Percentiles rank a stretch among this genome's conserved stretches.
These are phyloP conservation scores for Agelastica alni DNA, from an alignment of 2,888 invertebrate genomes.

Conservation along the genomic window DNA sequence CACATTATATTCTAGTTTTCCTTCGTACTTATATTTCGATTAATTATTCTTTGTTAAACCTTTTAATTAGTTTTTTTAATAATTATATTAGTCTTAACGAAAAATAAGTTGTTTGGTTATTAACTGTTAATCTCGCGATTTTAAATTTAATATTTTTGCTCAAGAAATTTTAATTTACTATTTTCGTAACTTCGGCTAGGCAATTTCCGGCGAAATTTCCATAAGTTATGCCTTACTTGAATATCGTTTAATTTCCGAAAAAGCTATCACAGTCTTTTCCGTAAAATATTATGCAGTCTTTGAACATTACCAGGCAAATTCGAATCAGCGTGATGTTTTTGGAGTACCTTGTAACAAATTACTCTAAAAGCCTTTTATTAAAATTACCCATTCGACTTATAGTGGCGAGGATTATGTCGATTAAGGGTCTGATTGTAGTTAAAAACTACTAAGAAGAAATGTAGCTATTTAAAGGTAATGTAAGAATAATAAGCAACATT, in stretches of 20 bases:
- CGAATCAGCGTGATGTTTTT: constrained; percentile 17
- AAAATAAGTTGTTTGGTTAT: no score
- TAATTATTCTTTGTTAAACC: no score
- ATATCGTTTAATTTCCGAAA: constrained; percentile 25
- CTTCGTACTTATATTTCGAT: no score
- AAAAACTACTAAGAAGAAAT: no score
- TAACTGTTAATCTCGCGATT: no score
- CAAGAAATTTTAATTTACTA: constrained; percentile 14
- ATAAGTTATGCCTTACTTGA: constrained; percentile 9
- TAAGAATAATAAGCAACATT: no score
- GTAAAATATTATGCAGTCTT: constrained; percentile 23
- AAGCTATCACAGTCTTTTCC: constrained; percentile 24
- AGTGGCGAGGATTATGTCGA: not conserved
- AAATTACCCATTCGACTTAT: constrained; percentile 6
- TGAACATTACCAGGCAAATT: constrained; percentile 27
- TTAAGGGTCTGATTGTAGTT: no score
- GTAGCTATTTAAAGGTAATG: no score
- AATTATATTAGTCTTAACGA: no score
- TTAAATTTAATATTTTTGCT: not conserved
- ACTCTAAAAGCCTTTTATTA: constrained; percentile 15
- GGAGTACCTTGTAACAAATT: constrained; percentile 8
- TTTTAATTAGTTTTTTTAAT: no score
- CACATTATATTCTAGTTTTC: no score
- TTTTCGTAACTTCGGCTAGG: constrained; percentile 3
- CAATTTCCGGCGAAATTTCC: constrained; percentile 15